phyloP scores from a whole-genome alignment of 2,113 vertebrate species.

The Leucoraja erinaceus region DNA sequence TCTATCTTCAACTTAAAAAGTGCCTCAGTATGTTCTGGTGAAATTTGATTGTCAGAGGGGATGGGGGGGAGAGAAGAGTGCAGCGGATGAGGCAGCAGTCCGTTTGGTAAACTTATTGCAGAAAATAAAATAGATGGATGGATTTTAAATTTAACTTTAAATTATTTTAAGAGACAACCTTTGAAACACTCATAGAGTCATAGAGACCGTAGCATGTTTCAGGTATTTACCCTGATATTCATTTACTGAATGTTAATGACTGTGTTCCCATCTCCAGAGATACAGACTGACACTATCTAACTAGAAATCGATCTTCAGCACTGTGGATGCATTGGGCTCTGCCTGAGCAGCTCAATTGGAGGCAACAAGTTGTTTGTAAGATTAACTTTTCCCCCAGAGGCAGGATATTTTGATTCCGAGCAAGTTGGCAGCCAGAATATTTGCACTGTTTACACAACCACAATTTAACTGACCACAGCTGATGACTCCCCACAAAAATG shows the following conservation, averaged over 20 bases:
- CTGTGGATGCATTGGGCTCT: background rate
- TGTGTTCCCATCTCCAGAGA: background rate
- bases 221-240: background rate
- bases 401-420: conserved; percentile 16
- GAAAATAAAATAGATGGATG: background rate
- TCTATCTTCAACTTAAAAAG: background rate
- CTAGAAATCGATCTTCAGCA: background rate
- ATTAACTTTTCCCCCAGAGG: conserved; percentile 27
- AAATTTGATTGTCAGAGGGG: background rate
- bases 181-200: background rate
- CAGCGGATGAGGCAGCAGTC: too few species aligned
- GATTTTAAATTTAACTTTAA: background rate
- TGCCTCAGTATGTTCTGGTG: background rate
- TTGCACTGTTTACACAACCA: conserved; percentile 32
- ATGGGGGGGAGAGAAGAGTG: background rate
- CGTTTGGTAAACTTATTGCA: background rate
- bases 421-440: conserved; percentile 26
- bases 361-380: conserved; percentile 28
- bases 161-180: background rate
- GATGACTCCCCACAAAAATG: conserved; percentile 19
- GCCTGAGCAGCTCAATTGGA: conserved; percentile 22
- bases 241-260: background rate
- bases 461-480: conserved; percentile 26
- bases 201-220: background rate
- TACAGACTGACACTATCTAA: conserved; percentile 12